Percentiles rank a stretch among this genome's conserved stretches.
Evolutionary conservation across 1,140 invertebrate species (phyloP).

Genomic region (Macrosteles quadrilineatus): DNA sequence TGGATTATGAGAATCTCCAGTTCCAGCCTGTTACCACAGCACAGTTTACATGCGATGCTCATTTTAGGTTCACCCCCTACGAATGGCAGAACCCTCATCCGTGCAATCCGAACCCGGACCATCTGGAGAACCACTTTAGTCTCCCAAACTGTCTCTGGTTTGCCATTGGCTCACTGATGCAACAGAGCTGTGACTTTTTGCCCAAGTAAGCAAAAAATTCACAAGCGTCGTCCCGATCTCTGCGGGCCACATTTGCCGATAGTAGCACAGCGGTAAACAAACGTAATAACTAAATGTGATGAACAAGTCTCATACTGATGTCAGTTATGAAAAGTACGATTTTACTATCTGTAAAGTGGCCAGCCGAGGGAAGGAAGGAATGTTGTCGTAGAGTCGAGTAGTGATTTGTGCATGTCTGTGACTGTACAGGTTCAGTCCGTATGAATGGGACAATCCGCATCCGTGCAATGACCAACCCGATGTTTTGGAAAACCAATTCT

Average conservation of each 20-base stretch:
- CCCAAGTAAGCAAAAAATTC: conserved; percentile 72
- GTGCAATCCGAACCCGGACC: conserved; percentile 75
- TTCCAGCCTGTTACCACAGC: no score
- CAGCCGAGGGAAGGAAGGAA: neutral
- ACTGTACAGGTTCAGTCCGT: conserved; percentile 76
- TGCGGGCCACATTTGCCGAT: neutral
- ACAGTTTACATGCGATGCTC: neutral
- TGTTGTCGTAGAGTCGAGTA: conserved; percentile 7
- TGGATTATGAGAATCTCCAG: no score
- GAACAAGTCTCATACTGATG: no score
- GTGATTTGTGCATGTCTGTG: conserved; percentile 36
- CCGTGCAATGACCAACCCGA: conserved; percentile 76
- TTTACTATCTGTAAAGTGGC: neutral
- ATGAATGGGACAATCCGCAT: conserved; percentile 87
- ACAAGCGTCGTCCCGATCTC: neutral
- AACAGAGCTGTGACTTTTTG: conserved; percentile 87
- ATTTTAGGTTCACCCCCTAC: conserved; percentile 81
- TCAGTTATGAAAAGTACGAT: no score
- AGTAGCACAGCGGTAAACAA: no score
- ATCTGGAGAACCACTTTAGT: conserved; percentile 87
- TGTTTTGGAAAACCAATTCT: conserved; percentile 85
- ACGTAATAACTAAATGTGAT: no score
- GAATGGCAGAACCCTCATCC: conserved; percentile 90
- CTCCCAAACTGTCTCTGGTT: conserved; percentile 95
- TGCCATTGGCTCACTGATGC: conserved; percentile 91